These are phyloP conservation scores for Solenopsis invicta DNA, from an alignment of 1,140 invertebrate species.

Conservation along the genomic window DNA sequence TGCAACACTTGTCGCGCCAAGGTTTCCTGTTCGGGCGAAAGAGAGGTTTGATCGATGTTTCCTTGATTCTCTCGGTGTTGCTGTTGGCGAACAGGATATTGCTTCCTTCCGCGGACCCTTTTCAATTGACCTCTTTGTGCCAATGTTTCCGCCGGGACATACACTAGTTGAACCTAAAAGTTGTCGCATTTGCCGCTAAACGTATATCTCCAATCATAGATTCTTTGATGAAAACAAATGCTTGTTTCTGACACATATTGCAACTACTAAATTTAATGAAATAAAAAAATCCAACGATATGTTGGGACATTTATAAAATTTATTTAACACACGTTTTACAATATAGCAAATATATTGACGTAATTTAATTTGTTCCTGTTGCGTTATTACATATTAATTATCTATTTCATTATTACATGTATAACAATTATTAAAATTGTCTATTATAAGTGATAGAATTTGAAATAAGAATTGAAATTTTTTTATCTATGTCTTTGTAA, in stretches of 20 bases:
- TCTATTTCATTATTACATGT: not conserved
- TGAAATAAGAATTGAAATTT: not conserved
- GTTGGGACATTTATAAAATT: not conserved
- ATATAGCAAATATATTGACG: not conserved
- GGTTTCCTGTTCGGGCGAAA: constrained; percentile 78
- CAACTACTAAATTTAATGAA: constrained; percentile 5
- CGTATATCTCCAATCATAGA: not conserved
- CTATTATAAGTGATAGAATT: not conserved
- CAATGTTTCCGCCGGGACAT: constrained; percentile 93
- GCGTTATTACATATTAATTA: not conserved
- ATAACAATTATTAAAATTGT: constrained; percentile 18
- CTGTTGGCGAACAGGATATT: constrained; percentile 78
- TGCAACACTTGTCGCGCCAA: constrained; percentile 85
- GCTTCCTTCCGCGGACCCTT: constrained; percentile 76
- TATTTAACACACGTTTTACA: not conserved
- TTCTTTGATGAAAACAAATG: not conserved
- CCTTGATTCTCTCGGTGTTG: constrained; percentile 76
- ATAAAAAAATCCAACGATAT: not conserved
- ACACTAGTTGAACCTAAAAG: constrained; percentile 91
- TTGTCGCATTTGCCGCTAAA: not conserved
- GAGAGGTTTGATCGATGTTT: constrained; percentile 49
- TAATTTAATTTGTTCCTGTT: constrained; percentile 7
- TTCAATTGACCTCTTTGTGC: constrained; percentile 87
- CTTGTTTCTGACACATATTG: not conserved
- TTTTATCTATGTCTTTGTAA: not conserved